Conservation (phyloP, 2,113 vertebrate genomes). For the Madoqua kirkii region DNA sequence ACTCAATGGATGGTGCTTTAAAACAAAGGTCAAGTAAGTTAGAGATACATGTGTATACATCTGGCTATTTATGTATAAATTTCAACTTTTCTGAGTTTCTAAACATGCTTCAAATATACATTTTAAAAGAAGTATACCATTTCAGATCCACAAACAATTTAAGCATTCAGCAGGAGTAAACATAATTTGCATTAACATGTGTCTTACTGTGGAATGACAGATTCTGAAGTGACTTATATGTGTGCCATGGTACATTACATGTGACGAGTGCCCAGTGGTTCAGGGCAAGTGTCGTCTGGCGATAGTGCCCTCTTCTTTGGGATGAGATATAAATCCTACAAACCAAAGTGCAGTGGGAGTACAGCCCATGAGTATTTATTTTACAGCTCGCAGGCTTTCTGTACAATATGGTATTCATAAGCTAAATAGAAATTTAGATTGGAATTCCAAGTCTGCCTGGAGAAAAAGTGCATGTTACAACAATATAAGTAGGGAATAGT, state of each 20-base stretch:
- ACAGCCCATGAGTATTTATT: background rate
- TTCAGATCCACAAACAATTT: constrained; percentile 14
- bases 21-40: background rate
- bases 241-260: background rate
- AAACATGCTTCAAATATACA: background rate
- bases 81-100: background rate
- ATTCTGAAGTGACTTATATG: constrained; percentile 9
- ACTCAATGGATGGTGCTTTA: background rate
- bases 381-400: background rate
- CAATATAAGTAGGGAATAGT: background rate
- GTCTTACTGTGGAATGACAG: background rate
- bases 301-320: background rate
- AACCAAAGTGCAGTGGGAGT: background rate
- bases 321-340: background rate
- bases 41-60: background rate
- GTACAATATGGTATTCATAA: background rate
- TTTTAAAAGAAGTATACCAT: constrained; percentile 4
- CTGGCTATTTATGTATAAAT: background rate
- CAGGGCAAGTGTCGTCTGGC: background rate
- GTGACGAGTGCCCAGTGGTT: background rate
- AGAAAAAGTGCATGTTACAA: background rate
- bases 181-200: constrained; percentile 22
- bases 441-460: background rate
- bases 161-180: constrained; percentile 1
- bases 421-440: background rate